A percentile compares a stretch with the other conserved stretches of the same genome.
These are phyloP conservation scores for Megaleporinus macrocephalus DNA, from an alignment of 2,113 vertebrate genomes.

Conservation along the genomic window DNA sequence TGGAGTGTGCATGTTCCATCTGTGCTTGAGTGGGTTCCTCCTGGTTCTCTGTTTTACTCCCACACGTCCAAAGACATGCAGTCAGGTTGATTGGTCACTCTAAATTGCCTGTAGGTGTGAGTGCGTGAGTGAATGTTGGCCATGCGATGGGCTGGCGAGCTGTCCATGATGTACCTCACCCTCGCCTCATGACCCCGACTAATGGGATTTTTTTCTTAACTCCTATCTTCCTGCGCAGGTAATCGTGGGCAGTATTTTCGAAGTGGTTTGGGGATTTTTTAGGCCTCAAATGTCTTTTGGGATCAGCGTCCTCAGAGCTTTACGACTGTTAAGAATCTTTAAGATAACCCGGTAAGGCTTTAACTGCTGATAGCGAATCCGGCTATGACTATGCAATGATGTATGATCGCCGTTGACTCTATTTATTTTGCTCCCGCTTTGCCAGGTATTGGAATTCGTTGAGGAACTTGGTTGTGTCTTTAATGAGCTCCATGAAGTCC, in stretches of 20 bases:
- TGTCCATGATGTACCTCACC: too few species aligned
- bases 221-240: constrained; percentile 77
- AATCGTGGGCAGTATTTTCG: constrained; percentile 96
- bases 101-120: too few species aligned
- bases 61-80: too few species aligned
- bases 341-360: constrained; percentile 94
- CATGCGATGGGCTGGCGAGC: too few species aligned
- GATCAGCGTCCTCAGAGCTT: constrained; percentile 94
- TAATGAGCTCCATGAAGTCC: constrained; percentile 86
- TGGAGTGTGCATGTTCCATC: too few species aligned
- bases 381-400: neutral
- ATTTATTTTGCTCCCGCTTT: neutral
- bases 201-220: too few species aligned
- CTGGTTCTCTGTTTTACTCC: too few species aligned
- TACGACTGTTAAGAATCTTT: constrained; percentile 95
- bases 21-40: too few species aligned
- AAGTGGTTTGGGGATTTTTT: constrained; percentile 98
- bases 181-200: too few species aligned
- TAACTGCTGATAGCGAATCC: neutral
- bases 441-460: constrained; percentile 81
- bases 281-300: constrained; percentile 96
- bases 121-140: too few species aligned
- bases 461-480: constrained; percentile 81
- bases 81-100: too few species aligned
- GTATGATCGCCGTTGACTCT: too few species aligned